These are phyloP conservation scores for Hecatera dysodea DNA, from an alignment of 2,888 invertebrate genomes.

Conservation along the genomic window DNA sequence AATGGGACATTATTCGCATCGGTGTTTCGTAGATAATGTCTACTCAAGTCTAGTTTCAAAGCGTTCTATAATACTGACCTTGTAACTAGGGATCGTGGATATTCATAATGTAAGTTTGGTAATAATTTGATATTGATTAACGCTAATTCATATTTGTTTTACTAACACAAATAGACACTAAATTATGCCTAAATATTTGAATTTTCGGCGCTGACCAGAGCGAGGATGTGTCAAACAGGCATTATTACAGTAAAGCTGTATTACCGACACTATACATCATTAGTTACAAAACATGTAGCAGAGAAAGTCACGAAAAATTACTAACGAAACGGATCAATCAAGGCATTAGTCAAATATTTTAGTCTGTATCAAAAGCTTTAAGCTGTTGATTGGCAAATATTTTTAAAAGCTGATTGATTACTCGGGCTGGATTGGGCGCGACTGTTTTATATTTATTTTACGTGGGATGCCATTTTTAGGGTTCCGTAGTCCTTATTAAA, in stretches of 20 bases:
- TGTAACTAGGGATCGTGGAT: not conserved
- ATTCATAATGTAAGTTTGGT: not conserved
- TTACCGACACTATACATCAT: not conserved
- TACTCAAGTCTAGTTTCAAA: not conserved
- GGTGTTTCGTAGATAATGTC: not conserved
- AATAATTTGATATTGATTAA: not conserved
- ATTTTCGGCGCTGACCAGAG: no score
- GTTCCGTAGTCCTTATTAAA: no score
- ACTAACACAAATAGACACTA: not conserved
- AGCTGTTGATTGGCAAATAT: slow-evolving; percentile 50
- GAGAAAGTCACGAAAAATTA: slow-evolving; percentile 14
- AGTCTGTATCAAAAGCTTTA: slow-evolving; percentile 25
- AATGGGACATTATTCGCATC: not conserved
- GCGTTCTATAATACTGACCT: not conserved
- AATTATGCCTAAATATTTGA: no score
- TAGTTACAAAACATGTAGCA: not conserved
- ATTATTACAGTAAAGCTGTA: not conserved
- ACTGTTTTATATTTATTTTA: slow-evolving; percentile 36
- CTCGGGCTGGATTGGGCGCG: not conserved
- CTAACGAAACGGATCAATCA: slow-evolving; percentile 44
- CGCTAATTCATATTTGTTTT: no score
- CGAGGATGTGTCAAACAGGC: not conserved
- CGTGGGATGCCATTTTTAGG: slow-evolving; percentile 6
- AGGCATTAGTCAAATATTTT: slow-evolving; percentile 39
- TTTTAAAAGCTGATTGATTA: slow-evolving; percentile 59